A percentile compares a stretch with the other conserved stretches of the same genome.
These are phyloP conservation scores for Spheniscus humboldti DNA, from an alignment of 2,797 vertebrate genomes.

Conservation along the genomic window DNA sequence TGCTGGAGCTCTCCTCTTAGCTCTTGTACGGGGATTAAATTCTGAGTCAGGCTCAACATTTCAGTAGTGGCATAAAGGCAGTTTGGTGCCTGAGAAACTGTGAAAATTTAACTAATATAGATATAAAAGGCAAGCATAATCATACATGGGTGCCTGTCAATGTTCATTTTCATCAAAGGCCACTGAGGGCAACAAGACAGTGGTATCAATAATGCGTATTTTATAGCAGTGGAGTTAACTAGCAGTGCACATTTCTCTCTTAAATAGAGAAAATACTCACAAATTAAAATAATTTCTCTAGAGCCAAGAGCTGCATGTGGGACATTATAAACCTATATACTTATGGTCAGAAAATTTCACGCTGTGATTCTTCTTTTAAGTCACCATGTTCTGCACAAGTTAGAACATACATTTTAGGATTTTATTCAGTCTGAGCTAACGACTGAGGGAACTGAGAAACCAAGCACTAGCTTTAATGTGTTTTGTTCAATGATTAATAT, in stretches of 20 bases:
- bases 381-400: not conserved
- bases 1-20: not conserved
- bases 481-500: not conserved
- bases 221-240: not conserved
- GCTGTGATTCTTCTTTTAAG: not conserved
- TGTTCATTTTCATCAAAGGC: not conserved
- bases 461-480: not conserved
- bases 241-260: not conserved
- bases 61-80: not conserved
- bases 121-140: not conserved
- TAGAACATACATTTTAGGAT: not conserved
- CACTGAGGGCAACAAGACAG: not conserved
- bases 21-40: not conserved
- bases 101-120: not conserved
- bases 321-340: not conserved
- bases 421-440: not conserved
- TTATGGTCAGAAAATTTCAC: not conserved
- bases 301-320: not conserved
- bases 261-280: not conserved
- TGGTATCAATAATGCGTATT: not conserved
- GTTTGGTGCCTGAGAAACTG: not conserved
- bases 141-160: not conserved
- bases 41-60: not conserved
- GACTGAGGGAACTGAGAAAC: not conserved
- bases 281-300: not conserved